Base-by-base conservation (phyloP, 2,113 vertebrate species). In the Hemiscyllium ocellatum region DNA sequence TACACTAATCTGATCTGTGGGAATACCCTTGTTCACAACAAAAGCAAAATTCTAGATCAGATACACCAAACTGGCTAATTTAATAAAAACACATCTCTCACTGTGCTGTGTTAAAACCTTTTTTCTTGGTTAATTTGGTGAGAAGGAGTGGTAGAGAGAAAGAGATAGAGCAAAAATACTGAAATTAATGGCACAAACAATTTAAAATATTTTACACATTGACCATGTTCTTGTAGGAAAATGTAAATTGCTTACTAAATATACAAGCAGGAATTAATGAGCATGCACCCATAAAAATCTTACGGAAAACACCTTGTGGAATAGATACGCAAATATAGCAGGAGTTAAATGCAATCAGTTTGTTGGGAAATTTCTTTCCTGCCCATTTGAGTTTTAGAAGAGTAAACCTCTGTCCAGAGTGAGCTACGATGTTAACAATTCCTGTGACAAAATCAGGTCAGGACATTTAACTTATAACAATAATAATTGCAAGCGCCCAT, bases 381-480 rank as follows among this genome's bases (percentile, higher is more conserved):
- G 42, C 42, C 42, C 42, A 47, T 13, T n/a, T 22, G 80, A 80
- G 61, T n/a, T 19, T 80, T 68, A 61, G 26, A 70, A 76, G 13
- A 33, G 68, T 33, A 50, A 76, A 95, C 76, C 47, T 85, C 33
- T 20, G 56, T 33, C 61, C 56, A 93, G 89, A 66, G 17, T 61
- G 61, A 93, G 56, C 89, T 22, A 66, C 10, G 61, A 22, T 93
- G 89, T 93, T 93, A 93, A 93, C 89, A 93, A 93, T 93, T 93
- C n/a, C 56, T n/a, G 89, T 37, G 89, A 93, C 89, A 93, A 93
- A 93, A 93, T 93, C 89, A 66, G 89, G 89, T 93, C 89, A 93
- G 89, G 89, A 93, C 89, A 68, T 93, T 93, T 93, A 61, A 93
- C 89, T 93, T n/a, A 66, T 37, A 93, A 33, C 89, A 93, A 68